Evolutionary conservation across 2,888 invertebrate species (phyloP).

Genomic region (Agrochola circellaris): DNA sequence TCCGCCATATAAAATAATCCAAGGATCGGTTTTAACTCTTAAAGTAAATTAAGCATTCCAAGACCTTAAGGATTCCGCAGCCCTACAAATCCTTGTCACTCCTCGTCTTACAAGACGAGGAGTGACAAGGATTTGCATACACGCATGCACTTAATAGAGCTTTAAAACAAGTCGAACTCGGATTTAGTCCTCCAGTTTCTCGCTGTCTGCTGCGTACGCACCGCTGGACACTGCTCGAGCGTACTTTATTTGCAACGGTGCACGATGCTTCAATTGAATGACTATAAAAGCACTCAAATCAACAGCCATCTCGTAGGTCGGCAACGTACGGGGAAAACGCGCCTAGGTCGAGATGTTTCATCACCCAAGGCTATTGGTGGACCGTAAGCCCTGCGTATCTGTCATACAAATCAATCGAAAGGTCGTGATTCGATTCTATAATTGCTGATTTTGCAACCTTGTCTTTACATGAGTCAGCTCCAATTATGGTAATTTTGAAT

Average conservation of each 20-base stretch:
- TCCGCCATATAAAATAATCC: not conserved
- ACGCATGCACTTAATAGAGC: constrained; percentile 20
- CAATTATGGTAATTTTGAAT: constrained; percentile 20
- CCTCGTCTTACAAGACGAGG: constrained; percentile 16
- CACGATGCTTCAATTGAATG: constrained; percentile 42
- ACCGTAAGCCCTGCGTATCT: constrained; percentile 64
- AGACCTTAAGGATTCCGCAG: not conserved
- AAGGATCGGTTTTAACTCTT: not conserved
- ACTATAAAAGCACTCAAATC: constrained; percentile 53
- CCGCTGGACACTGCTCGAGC: constrained; percentile 22
- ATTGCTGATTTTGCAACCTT: constrained; percentile 63
- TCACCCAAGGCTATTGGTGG: constrained; percentile 62
- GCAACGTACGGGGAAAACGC: constrained; percentile 70
- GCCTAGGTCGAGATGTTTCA: constrained; percentile 70
- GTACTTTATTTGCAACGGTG: constrained; percentile 27
- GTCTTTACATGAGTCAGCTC: constrained; percentile 13
- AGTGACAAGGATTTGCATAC: too few relatives aligned
- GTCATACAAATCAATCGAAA: constrained; percentile 74
- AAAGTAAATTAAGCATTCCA: constrained; percentile 16
- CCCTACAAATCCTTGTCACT: constrained; percentile 24
- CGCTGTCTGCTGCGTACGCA: constrained; percentile 29
- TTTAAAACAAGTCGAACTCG: constrained; percentile 39
- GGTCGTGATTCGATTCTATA: constrained; percentile 70
- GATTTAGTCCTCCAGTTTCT: constrained; percentile 21
- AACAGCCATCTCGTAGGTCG: constrained; percentile 72